Conservation (phyloP, 2,797 vertebrate genomes). For the Pteronotus mesoamericanus region DNA sequence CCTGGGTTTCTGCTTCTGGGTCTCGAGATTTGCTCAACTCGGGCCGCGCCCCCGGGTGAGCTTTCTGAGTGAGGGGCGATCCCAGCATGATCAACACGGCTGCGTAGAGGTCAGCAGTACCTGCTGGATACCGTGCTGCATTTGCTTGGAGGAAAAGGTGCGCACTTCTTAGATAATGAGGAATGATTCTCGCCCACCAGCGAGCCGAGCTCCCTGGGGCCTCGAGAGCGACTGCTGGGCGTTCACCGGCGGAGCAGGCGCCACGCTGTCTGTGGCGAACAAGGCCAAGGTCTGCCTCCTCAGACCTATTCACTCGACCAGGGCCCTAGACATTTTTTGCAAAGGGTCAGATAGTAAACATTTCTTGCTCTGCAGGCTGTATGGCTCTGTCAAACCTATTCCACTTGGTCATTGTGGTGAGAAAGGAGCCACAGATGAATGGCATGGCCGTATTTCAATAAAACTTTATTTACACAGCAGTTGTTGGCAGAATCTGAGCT, state of each 20-base stretch:
- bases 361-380: not conserved
- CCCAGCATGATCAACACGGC: not conserved
- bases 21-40: not conserved
- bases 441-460: not conserved
- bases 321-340: not conserved
- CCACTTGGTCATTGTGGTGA: not conserved
- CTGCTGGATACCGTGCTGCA: accelerated
- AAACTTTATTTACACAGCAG: not conserved
- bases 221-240: not conserved
- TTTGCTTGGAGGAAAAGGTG: not conserved
- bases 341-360: not conserved
- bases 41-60: accelerated
- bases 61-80: not conserved
- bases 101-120: not conserved
- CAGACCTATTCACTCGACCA: not conserved
- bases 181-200: accelerated
- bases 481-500: not conserved
- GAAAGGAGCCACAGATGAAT: not conserved
- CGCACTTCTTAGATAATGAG: not conserved
- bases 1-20: not conserved
- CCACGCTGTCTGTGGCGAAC: accelerated
- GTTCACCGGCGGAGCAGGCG: accelerated
- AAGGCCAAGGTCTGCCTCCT: not conserved
- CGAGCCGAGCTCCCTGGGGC: not conserved
- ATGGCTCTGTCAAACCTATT: not conserved